phyloP scores from a whole-genome alignment of 2,888 invertebrate species.

The Parnassius orleans region DNA sequence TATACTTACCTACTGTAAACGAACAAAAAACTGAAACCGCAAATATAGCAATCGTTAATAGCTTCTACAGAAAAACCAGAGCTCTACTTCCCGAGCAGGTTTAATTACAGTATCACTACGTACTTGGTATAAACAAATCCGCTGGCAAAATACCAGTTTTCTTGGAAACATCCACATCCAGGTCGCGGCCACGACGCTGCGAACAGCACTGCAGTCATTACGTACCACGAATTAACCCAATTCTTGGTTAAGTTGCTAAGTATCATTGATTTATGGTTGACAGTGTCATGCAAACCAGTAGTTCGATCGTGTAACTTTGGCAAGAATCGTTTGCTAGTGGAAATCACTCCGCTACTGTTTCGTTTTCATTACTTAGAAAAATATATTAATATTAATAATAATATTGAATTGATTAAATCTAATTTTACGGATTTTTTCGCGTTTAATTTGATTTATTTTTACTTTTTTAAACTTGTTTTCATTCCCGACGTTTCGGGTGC shows the following conservation, averaged over 20 bases:
- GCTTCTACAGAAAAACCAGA: neutral
- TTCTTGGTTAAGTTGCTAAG: constrained; percentile 38
- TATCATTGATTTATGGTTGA: constrained; percentile 40
- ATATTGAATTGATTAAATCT: no score
- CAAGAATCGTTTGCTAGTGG: no score
- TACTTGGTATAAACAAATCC: constrained; percentile 14
- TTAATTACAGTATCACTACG: constrained; percentile 17
- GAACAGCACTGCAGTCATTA: constrained; percentile 23
- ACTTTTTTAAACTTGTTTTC: no score
- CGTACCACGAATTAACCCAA: constrained; percentile 20
- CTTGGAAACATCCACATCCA: constrained; percentile 11
- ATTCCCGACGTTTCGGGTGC: no score
- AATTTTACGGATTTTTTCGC: no score
- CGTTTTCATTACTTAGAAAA: no score
- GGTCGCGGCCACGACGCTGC: constrained; percentile 14
- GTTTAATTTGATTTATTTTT: no score
- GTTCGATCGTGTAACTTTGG: no score
- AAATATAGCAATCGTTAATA: constrained; percentile 24
- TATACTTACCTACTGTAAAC: no score
- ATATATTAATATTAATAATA: no score
- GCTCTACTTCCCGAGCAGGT: constrained; percentile 3
- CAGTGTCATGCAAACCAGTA: neutral
- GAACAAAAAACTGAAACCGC: no score
- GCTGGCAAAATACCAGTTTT: constrained; percentile 19
- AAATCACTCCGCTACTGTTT: no score